These are phyloP conservation scores for Artemia franciscana DNA, from an alignment of 1,140 invertebrate genomes.

Conservation along the genomic window DNA sequence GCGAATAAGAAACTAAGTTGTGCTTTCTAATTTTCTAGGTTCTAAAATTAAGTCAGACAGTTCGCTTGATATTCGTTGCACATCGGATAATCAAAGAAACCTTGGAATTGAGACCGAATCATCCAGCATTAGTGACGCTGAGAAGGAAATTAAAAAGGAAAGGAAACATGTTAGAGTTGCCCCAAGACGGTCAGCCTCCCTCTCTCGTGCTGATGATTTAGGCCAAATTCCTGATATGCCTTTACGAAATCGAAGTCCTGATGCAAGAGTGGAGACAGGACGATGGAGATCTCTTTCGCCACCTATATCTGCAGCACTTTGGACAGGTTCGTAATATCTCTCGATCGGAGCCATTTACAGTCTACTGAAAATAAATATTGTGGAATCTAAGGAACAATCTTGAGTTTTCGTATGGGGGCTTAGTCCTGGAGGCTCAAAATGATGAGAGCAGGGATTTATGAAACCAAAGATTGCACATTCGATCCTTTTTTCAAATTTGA, in stretches of 20 bases:
- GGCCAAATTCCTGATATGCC: neutral
- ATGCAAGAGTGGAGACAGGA: neutral
- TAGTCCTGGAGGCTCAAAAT: too few species aligned
- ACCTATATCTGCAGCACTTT: neutral
- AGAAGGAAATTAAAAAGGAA: too few species aligned
- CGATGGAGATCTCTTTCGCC: neutral
- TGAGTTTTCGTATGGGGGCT: too few species aligned
- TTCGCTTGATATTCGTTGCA: neutral
- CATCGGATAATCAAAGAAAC: neutral
- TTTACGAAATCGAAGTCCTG: neutral
- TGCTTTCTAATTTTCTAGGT: neutral
- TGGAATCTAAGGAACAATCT: too few species aligned
- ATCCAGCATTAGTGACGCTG: too few species aligned
- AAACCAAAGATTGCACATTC: too few species aligned
- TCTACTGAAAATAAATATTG: too few species aligned
- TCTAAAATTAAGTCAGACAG: neutral
- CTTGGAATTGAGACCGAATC: neutral
- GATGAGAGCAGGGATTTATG: too few species aligned
- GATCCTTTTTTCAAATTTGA: too few species aligned
- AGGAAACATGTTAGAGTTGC: slow-evolving; percentile 14
- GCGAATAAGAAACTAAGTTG: too few species aligned
- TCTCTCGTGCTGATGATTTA: slow-evolving; percentile 6
- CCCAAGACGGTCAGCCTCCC: slow-evolving; percentile 9
- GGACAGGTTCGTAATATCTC: neutral
- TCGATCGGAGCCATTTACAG: too few species aligned